These are phyloP conservation scores for Littorina saxatilis DNA, from an alignment of 1,140 invertebrate genomes.

Conservation along the genomic window DNA sequence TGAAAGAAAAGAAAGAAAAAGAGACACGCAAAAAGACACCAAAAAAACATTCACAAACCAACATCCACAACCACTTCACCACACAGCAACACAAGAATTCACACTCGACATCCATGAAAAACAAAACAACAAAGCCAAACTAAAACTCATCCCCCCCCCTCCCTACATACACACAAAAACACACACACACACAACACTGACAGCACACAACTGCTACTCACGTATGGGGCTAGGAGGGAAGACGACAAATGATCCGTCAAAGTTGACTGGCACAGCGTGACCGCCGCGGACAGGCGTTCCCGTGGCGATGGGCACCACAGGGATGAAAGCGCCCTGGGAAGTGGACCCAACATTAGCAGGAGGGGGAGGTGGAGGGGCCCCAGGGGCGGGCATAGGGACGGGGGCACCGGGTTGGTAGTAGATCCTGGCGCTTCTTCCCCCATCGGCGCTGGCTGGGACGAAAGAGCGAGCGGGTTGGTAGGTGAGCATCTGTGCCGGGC, in stretches of 20 bases:
- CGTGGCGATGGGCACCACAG: conserved; percentile 55
- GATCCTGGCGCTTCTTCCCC: conserved; percentile 50
- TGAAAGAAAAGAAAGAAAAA: too few species aligned
- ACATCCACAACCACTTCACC: background rate
- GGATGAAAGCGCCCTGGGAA: conserved; percentile 44
- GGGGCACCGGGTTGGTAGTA: conserved; percentile 53
- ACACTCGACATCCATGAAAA: background rate
- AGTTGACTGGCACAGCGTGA: conserved; percentile 31
- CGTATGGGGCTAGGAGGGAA: conserved; percentile 60
- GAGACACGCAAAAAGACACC: too few species aligned
- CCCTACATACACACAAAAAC: background rate
- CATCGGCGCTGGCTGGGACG: conserved; percentile 50
- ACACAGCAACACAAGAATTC: background rate
- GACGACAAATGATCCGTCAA: conserved; percentile 50
- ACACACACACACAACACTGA: background rate
- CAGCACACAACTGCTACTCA: conserved; percentile 45
- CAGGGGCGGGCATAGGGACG: conserved; percentile 47
- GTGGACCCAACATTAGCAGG: conserved; percentile 25
- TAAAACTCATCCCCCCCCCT: background rate
- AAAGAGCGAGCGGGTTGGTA: conserved; percentile 49
- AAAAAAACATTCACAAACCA: too few species aligned
- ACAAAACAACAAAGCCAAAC: background rate
- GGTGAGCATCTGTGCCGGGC: conserved; percentile 50
- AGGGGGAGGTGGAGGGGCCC: conserved; percentile 53
- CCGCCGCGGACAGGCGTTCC: conserved; percentile 55